These are phyloP conservation scores for Phymastichus coffea DNA, from an alignment of 1,140 invertebrate genomes.

Conservation along the genomic window DNA sequence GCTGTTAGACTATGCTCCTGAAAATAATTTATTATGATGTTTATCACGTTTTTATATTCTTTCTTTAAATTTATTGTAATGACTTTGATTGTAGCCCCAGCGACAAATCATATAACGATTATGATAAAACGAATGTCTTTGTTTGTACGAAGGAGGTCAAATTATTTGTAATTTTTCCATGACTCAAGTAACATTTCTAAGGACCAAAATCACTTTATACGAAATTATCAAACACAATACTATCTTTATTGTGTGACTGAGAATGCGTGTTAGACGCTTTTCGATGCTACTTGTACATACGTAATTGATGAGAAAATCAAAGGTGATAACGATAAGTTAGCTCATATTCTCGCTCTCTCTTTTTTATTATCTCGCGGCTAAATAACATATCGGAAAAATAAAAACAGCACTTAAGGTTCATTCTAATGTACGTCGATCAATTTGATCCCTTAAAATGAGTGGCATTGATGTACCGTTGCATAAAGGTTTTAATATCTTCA, in stretches of 20 bases:
- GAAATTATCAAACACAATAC: not conserved
- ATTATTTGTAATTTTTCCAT: conserved; percentile 11
- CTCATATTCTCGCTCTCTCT: conserved; percentile 3
- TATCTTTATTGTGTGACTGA: not conserved
- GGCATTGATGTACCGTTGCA: no score
- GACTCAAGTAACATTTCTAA: conserved; percentile 16
- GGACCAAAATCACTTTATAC: conserved; percentile 15
- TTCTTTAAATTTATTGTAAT: not conserved
- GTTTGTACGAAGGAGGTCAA: not conserved
- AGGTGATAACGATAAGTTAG: not conserved
- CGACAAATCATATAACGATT: conserved; percentile 27
- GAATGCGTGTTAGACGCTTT: not conserved
- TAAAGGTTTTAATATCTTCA: no score
- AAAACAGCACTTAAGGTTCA: no score
- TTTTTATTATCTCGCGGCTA: no score
- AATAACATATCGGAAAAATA: no score
- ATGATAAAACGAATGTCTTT: conserved; percentile 23
- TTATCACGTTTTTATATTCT: no score
- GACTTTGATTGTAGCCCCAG: conserved; percentile 3
- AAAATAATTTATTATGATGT: not conserved
- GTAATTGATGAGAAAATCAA: conserved; percentile 1
- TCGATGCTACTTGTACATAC: conserved; percentile 8
- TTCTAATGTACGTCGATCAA: no score
- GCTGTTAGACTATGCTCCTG: no score
- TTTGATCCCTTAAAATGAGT: no score